These are phyloP conservation scores for Plutella xylostella DNA, from an alignment of 2,888 invertebrate species.

Conservation along the genomic window DNA sequence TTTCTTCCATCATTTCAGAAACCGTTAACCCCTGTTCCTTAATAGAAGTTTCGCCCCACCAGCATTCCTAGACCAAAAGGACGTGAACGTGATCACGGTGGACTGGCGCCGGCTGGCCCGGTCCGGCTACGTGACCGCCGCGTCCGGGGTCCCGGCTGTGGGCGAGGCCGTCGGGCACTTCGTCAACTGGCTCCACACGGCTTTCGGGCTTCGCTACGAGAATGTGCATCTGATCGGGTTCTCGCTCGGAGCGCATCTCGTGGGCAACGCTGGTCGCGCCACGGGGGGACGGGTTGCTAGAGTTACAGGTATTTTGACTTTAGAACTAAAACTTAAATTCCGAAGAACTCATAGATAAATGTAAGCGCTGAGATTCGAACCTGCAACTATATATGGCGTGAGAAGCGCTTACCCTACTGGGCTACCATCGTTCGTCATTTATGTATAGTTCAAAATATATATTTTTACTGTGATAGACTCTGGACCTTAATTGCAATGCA, in stretches of 20 bases:
- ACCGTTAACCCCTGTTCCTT: no score
- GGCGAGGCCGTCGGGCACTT: slow-evolving; percentile 51
- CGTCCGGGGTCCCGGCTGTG: slow-evolving; percentile 37
- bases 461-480: not conserved
- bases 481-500: not conserved
- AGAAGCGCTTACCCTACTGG: not conserved
- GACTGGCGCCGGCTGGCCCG: slow-evolving; percentile 46
- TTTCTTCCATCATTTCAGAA: no score
- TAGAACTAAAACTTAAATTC: no score
- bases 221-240: slow-evolving; percentile 26
- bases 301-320: slow-evolving; percentile 47
- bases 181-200: slow-evolving; percentile 33
- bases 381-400: no score
- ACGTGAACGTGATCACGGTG: slow-evolving; percentile 46
- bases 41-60: no score
- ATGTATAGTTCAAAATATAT: not conserved
- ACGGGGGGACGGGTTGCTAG: slow-evolving; percentile 40
- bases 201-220: slow-evolving; percentile 31
- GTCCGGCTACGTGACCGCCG: slow-evolving; percentile 37
- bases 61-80: slow-evolving; percentile 35
- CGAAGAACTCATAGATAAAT: no score
- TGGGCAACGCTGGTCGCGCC: slow-evolving; percentile 38
- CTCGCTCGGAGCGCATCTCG: slow-evolving; percentile 21
- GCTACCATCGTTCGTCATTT: not conserved
- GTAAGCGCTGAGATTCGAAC: no score